Evolutionary conservation across 1,140 invertebrate genomes (phyloP), one percentile per base, ranked within the genome.

Genomic region (Drosophila seguyi): DNA sequence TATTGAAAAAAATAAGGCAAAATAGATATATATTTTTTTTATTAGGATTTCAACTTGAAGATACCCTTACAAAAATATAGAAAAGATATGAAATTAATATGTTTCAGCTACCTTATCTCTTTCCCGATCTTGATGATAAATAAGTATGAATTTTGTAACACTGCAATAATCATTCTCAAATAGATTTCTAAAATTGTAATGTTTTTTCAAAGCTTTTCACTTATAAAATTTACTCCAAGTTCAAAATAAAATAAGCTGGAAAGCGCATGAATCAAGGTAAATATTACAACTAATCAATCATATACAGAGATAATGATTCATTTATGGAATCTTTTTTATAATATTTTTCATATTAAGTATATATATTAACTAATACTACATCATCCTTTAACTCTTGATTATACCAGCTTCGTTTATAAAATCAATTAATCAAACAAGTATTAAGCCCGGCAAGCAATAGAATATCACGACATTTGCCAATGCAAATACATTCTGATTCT

Each of bases 1-100:
- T 72, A 72, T 47, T 11, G 16, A n/a, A 67, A 52, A 68, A 65
- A 63, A 68, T 16, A 25, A 41, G 27, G 20, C 18, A 20, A 71
- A 58, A 58, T 39, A 29, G 13, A 39, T 48, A 41, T n/a, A 27
- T 27, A 34, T n/a, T n/a, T n/a, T n/a, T 6, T 16, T 22, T 2
- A 6, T 2, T 18, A 7, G 0, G 6, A 8, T 53, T 41, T 18
- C n/a, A 27, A 55, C 42, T 41, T n/a, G 1, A 18, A 57, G 50
- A 52, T 67, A 68, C 65, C 27, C 22, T 20, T 11, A 20, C 25
- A 20, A 38, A 34, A 18, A n/a, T 20, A 16, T 20, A 45, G 10
- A 16, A 34, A 38, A 48, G 47, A 31, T 25, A 50, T 18, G 10
- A 18, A 29, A 16, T 18, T 31, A 3, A 14, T 11, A 22, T 38